Conservation (phyloP, 2,797 vertebrate genomes). For the Poecilia wingei region DNA sequence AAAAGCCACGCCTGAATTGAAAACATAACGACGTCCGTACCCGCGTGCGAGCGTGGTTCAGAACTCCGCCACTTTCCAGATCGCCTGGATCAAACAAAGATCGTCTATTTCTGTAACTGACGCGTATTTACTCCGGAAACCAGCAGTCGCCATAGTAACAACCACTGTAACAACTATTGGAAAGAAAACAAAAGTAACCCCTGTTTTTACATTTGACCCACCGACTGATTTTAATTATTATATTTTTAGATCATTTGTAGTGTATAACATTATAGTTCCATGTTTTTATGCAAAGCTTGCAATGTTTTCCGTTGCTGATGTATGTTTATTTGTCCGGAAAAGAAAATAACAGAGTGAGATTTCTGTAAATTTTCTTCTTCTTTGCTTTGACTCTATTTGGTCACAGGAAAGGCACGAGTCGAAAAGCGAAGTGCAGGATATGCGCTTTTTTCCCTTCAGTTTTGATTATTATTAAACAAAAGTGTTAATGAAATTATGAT, state of each 20-base stretch:
- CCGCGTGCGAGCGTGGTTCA: not conserved
- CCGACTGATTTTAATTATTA: too few relatives aligned
- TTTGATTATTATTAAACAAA: not conserved
- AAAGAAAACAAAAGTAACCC: not conserved
- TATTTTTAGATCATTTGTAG: not conserved
- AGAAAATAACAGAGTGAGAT: slow-evolving; percentile 2
- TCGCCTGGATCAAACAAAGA: slow-evolving; percentile 31
- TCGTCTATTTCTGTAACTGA: slow-evolving; percentile 29
- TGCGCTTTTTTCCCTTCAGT: not conserved
- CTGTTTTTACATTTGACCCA: not conserved
- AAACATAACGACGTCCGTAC: not conserved
- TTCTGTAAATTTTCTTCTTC: not conserved
- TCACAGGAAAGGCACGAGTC: slow-evolving; percentile 12
- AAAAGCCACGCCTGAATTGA: slow-evolving; percentile 25
- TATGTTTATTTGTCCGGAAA: not conserved
- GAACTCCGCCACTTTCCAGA: slow-evolving; percentile 18
- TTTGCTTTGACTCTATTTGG: slow-evolving; percentile 14
- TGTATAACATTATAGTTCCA: not conserved
- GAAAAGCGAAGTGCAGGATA: not conserved
- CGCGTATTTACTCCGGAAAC: not conserved
- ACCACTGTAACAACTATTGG: not conserved
- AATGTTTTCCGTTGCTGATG: not conserved
- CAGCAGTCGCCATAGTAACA: not conserved
- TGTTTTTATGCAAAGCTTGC: not conserved
- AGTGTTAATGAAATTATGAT: not conserved